Percentiles rank a stretch among this genome's conserved stretches.
These are phyloP conservation scores for Hyalella azteca DNA, from an alignment of 2,888 invertebrate genomes.

Conservation along the genomic window DNA sequence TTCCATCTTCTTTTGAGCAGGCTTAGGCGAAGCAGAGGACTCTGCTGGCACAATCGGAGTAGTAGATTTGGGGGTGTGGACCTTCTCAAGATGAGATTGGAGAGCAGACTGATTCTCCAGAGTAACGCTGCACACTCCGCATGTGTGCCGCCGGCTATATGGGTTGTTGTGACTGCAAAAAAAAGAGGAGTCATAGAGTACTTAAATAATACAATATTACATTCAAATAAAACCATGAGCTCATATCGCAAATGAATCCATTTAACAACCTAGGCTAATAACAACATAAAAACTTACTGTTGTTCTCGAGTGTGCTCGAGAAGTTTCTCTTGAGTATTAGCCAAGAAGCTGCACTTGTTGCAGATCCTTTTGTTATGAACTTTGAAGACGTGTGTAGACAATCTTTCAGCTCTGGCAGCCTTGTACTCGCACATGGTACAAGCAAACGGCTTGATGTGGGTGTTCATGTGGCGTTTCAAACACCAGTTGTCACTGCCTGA, in stretches of 20 bases:
- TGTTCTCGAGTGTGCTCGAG: slow-evolving; percentile 72
- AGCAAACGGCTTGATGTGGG: slow-evolving; percentile 88
- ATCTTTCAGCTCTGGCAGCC: slow-evolving; percentile 86
- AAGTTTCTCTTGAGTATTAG: slow-evolving; percentile 81
- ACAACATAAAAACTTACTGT: slow-evolving; percentile 62
- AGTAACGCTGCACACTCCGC: slow-evolving; percentile 53
- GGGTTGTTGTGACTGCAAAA: slow-evolving; percentile 58
- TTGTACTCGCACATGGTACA: slow-evolving; percentile 92
- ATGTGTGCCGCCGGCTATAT: slow-evolving; percentile 54
- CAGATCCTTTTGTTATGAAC: slow-evolving; percentile 91
- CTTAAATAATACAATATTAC: background rate
- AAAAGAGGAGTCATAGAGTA: background rate
- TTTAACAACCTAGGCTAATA: background rate
- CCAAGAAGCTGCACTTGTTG: slow-evolving; percentile 84
- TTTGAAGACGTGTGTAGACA: slow-evolving; percentile 87
- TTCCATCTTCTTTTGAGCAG: background rate
- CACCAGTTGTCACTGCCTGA: slow-evolving; percentile 94
- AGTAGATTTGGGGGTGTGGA: slow-evolving; percentile 44
- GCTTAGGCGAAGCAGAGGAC: background rate
- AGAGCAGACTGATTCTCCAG: slow-evolving; percentile 55
- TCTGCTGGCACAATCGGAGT: background rate
- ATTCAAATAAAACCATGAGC: background rate
- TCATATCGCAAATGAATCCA: background rate
- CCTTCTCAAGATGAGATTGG: slow-evolving; percentile 51
- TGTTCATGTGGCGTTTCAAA: slow-evolving; percentile 87